A percentile compares a stretch with the other conserved stretches of the same genome.
phyloP scores from a whole-genome alignment of 2,797 vertebrate genomes.

The Gobionotothen gibberifrons region DNA sequence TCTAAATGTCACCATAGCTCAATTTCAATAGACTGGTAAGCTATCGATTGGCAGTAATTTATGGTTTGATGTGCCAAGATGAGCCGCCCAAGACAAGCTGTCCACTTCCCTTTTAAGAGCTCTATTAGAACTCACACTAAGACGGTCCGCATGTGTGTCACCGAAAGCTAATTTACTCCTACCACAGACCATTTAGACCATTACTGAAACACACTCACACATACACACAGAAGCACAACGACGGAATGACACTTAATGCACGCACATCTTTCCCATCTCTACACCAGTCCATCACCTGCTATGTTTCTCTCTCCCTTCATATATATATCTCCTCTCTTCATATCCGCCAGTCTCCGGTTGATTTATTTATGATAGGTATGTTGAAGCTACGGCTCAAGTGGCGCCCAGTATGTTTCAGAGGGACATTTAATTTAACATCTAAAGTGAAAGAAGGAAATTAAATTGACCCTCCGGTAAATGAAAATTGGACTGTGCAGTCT shows the following conservation, averaged over 20 bases:
- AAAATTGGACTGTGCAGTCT: conserved; percentile 50
- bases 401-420: conserved; percentile 60
- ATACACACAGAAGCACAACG: conserved; percentile 45
- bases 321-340: conserved; percentile 56
- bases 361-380: conserved; percentile 71
- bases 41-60: conserved; percentile 87
- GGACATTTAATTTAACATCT: conserved; percentile 74
- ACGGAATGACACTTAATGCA: conserved; percentile 67
- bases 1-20: conserved; percentile 83
- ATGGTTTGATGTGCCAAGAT: conserved; percentile 82
- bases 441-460: conserved; percentile 69
- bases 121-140: conserved; percentile 82
- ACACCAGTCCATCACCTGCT: conserved; percentile 64
- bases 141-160: conserved; percentile 74
- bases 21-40: conserved; percentile 86
- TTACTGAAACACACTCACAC: conserved; percentile 65
- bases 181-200: conserved; percentile 80
- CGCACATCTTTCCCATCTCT: conserved; percentile 61
- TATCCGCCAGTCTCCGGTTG: conserved; percentile 55
- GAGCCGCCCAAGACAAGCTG: conserved; percentile 79
- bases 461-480: conserved; percentile 65
- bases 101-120: conserved; percentile 84
- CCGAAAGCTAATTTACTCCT: conserved; percentile 82
- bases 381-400: conserved; percentile 55
- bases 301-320: conserved; percentile 64